Evolutionary conservation across 2,888 invertebrate species (phyloP).

Genomic region (Aplocera efformata): DNA sequence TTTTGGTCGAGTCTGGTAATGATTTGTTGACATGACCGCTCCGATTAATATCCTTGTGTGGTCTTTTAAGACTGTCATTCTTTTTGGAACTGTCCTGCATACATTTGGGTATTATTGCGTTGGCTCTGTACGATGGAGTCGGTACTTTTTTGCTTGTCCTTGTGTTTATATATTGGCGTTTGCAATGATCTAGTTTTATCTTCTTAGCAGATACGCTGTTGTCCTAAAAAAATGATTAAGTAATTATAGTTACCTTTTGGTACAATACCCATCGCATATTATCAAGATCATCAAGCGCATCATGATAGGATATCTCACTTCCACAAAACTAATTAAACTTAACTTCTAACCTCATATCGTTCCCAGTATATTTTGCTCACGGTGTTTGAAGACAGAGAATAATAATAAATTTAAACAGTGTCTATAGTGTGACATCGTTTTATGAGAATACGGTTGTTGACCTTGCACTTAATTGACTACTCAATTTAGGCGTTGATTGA

Average conservation of each 20-base stretch:
- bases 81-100: slow-evolving; percentile 36
- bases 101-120: slow-evolving; percentile 44
- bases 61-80: slow-evolving; percentile 35
- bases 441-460: too few relatives aligned
- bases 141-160: slow-evolving; percentile 40
- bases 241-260: neutral
- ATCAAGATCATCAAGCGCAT: too few relatives aligned
- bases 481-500: too few relatives aligned
- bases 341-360: too few relatives aligned
- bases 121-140: slow-evolving; percentile 48
- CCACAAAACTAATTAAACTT: too few relatives aligned
- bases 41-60: slow-evolving; percentile 27
- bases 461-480: too few relatives aligned
- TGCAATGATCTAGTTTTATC: slow-evolving; percentile 37
- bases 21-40: slow-evolving; percentile 37
- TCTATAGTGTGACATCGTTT: too few relatives aligned
- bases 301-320: too few relatives aligned
- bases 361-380: too few relatives aligned
- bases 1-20: slow-evolving; percentile 47
- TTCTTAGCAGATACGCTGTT: slow-evolving; percentile 31
- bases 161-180: slow-evolving; percentile 45
- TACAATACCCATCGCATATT: too few relatives aligned
- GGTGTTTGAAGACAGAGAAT: too few relatives aligned
- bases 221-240: slow-evolving; percentile 32
- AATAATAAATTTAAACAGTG: too few relatives aligned